Percentiles rank a stretch among this genome's conserved stretches.
These are phyloP conservation scores for Neotoxoptera formosana DNA, from an alignment of 1,140 invertebrate species.

Conservation along the genomic window DNA sequence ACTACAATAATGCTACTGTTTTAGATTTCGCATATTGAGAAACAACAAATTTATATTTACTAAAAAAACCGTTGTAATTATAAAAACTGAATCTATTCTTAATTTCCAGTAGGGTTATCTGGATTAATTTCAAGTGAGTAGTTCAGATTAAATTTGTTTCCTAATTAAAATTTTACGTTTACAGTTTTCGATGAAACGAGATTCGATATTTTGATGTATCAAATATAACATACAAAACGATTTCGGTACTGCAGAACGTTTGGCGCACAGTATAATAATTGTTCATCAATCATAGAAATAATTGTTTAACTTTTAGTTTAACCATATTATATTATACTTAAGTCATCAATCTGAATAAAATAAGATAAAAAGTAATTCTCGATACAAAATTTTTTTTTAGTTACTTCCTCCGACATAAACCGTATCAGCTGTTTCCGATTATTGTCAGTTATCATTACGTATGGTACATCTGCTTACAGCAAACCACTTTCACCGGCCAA, in stretches of 20 bases:
- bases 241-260: neutral
- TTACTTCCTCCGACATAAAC: neutral
- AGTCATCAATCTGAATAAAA: neutral
- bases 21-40: too few species aligned
- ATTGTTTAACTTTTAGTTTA: neutral
- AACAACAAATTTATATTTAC: too few species aligned
- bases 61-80: too few species aligned
- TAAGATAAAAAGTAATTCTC: neutral
- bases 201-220: too few species aligned
- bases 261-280: neutral
- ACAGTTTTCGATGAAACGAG: too few species aligned
- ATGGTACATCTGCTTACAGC: constrained; percentile 24
- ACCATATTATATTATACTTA: neutral
- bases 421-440: constrained; percentile 17
- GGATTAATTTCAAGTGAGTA: too few species aligned
- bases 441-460: constrained; percentile 27
- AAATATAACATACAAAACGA: too few species aligned
- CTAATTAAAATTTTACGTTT: too few species aligned
- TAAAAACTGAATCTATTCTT: too few species aligned
- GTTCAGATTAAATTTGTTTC: too few species aligned
- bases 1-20: too few species aligned
- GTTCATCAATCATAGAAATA: neutral
- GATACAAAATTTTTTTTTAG: neutral
- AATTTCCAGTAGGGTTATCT: too few species aligned
- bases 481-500: constrained; percentile 45